Evolutionary conservation across 2,797 vertebrate species (phyloP).

Genomic region (Lagocephalus sceleratus): DNA sequence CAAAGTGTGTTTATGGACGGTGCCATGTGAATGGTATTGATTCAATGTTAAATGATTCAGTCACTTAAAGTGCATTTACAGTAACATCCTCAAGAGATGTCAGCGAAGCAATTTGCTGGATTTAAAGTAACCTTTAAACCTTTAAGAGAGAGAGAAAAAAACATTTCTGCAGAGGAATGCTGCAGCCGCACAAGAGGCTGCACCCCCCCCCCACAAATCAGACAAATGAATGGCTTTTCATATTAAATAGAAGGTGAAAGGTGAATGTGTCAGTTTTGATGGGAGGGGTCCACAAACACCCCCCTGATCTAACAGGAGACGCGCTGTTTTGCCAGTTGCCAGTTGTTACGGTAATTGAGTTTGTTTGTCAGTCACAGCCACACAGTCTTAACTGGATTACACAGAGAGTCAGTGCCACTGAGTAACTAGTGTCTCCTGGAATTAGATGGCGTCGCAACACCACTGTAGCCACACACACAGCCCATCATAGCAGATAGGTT

Average conservation of each 20-base stretch:
- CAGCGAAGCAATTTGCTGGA: conserved; percentile 56
- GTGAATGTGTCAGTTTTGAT: conserved; percentile 17
- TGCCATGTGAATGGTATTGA: conserved; percentile 64
- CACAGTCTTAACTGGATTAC: conserved; percentile 38
- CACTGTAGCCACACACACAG: conserved; percentile 1
- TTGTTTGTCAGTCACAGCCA: conserved; percentile 27
- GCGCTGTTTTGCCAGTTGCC: conserved; percentile 26
- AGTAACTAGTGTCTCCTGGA: conserved; percentile 45
- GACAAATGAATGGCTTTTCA: not conserved
- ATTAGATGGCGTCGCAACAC: conserved; percentile 31
- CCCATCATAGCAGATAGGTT: not conserved
- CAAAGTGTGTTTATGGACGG: conserved; percentile 55
- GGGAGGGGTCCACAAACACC: conserved; percentile 21
- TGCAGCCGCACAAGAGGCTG: conserved; percentile 15
- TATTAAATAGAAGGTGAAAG: not conserved
- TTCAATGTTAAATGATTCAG: conserved; percentile 74
- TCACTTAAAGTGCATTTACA: conserved; percentile 73
- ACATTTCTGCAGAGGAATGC: conserved; percentile 32
- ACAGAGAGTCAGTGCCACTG: conserved; percentile 35
- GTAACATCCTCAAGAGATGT: conserved; percentile 69
- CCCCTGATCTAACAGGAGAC: conserved; percentile 7
- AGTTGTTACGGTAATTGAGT: conserved; percentile 43
- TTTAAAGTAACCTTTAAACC: conserved; percentile 60
- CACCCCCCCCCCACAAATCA: conserved; percentile 17
- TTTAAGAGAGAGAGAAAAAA: conserved; percentile 24